Evolutionary conservation across 2,113 vertebrate species (phyloP).

Genomic region (Sinosuthora webbiana): DNA sequence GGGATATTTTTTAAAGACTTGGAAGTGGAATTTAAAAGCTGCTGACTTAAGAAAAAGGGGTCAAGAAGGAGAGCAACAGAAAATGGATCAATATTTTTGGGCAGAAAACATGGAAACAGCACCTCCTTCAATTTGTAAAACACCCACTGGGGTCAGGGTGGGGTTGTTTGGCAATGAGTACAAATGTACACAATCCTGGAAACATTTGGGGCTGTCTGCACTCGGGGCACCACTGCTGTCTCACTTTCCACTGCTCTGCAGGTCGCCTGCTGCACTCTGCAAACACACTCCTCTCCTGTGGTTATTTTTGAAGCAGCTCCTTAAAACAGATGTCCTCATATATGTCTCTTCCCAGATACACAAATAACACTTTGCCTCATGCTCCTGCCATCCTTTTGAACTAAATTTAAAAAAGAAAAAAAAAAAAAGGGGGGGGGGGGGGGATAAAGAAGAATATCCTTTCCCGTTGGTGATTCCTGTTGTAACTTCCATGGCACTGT

Average conservation of each 20-base stretch:
- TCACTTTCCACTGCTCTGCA: neutral
- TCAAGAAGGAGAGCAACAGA: neutral
- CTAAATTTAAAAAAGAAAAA: neutral
- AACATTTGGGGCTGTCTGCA: neutral
- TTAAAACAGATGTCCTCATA: constrained; percentile 19
- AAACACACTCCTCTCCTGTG: neutral
- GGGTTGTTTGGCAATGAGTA: neutral
- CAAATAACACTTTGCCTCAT: constrained; percentile 29
- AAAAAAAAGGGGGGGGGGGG: no score
- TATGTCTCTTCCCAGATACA: neutral
- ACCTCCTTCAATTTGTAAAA: constrained; percentile 13
- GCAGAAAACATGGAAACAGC: neutral
- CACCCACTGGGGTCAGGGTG: neutral
- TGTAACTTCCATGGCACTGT: neutral
- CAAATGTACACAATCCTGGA: neutral
- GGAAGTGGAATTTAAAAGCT: neutral
- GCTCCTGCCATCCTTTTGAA: neutral
- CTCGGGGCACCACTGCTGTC: neutral
- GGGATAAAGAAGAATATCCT: neutral
- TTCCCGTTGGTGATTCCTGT: neutral
- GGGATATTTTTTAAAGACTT: neutral
- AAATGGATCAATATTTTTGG: neutral
- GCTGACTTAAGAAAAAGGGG: neutral
- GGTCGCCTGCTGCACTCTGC: neutral
- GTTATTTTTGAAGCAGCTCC: constrained; percentile 39